Evolutionary conservation across 2,113 vertebrate species (phyloP), one percentile per base, ranked within the genome.

Genomic region (Pampusana beccarii): DNA sequence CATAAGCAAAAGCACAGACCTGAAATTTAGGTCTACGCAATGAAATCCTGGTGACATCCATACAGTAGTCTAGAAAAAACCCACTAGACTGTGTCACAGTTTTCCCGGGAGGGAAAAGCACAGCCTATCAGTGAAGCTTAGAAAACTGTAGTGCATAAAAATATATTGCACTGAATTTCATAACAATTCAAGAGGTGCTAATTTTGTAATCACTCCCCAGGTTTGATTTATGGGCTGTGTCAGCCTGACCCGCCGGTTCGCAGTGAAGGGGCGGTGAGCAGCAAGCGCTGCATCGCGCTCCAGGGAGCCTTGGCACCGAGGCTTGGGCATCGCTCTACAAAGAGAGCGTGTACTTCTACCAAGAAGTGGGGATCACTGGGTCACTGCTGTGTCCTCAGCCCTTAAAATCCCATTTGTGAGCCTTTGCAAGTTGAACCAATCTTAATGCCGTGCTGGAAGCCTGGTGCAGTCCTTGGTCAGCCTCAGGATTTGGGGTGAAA

Each of bases 111-210:
- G 60, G 13, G 14, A 70, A 23, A 66, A 84, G 16, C 58, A 54
- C 2, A 0, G 26, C 2, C 0, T 9, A 19, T 19, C 34, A 18
- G 42, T 10, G 51, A n/a, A 66, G 60, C 34, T 48, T 25, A 53
- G n/a, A n/a, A 62, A 83, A 82, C 2, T 6, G 13, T 1, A 48
- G 38, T 9, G 16, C 2, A 2, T 23, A 60, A 40, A 83, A 36
- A 23, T 36, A 3, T 0, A 33, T 54, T 16, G 58, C 14, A n/a
- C 5, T n/a, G 36, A 42, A 44, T 51, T 80, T 31, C n/a, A 7
- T 56, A 48, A 28, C 40, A 28, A 65, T 65, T 31, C 60, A 53
- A 56, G 33, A 0, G 0, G 40, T 58, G 80, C 50, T 92, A 29
- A 62, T 62, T 77, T 71, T 54, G 44, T 57, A 25, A 20, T 38